phyloP scores from a whole-genome alignment of 2,113 vertebrate species.

The Rhinopithecus roxellana region DNA sequence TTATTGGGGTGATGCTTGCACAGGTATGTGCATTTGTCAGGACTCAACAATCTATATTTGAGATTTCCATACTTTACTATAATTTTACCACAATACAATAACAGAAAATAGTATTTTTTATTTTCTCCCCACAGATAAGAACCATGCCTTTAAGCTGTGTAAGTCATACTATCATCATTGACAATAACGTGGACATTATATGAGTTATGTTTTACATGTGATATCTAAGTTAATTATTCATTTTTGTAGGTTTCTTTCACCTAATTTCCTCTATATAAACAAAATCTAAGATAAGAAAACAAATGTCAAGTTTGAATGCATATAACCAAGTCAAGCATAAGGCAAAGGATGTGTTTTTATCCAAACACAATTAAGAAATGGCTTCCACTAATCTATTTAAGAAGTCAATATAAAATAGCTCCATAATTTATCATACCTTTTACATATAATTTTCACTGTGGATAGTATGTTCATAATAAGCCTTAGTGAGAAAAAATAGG shows the following conservation, averaged over 20 bases:
- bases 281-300: constrained; percentile 3
- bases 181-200: background rate
- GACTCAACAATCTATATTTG: background rate
- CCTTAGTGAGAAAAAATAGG: background rate
- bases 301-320: background rate
- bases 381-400: background rate
- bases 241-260: background rate
- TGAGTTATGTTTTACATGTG: background rate
- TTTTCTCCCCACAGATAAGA: background rate
- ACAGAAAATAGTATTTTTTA: background rate
- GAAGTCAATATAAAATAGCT: background rate
- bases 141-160: background rate
- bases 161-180: background rate
- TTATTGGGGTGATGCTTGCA: background rate
- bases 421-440: background rate
- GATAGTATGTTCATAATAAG: background rate
- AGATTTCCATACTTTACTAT: background rate
- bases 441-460: background rate
- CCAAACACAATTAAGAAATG: background rate
- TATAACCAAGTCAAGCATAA: background rate
- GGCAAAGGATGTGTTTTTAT: background rate
- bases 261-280: background rate
- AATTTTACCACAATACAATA: background rate
- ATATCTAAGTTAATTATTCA: background rate
- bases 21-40: background rate